phyloP scores from a whole-genome alignment of 2,113 vertebrate species.

The Gallinago paraguaiae region DNA sequence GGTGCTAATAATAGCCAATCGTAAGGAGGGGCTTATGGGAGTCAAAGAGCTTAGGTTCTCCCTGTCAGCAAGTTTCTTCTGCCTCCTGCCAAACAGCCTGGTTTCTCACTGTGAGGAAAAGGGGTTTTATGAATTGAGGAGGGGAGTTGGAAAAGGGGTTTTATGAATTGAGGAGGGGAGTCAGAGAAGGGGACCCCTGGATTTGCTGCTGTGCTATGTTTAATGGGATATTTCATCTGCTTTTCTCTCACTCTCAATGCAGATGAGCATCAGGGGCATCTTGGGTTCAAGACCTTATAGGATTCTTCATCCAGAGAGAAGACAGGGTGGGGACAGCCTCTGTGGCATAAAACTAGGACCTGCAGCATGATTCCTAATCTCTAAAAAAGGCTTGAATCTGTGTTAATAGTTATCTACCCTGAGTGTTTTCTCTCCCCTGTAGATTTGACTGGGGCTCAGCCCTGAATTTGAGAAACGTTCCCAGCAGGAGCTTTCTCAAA shows the following conservation, averaged over 20 bases:
- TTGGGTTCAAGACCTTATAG: background rate
- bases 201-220: background rate
- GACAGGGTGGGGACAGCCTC: background rate
- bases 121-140: background rate
- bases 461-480: background rate
- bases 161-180: background rate
- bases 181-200: background rate
- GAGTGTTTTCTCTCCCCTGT: background rate
- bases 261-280: rapidly evolving
- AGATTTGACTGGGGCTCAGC: background rate
- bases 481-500: background rate
- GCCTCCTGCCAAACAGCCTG: background rate
- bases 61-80: background rate
- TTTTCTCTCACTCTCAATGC: background rate
- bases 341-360: background rate
- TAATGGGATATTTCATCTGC: background rate
- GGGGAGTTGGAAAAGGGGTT: background rate
- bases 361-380: background rate
- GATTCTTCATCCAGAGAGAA: background rate
- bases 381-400: background rate
- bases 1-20: background rate
- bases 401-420: background rate
- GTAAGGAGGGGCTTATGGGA: background rate
- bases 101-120: background rate
- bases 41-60: background rate